Evolutionary conservation across 2,888 invertebrate species (phyloP).

Genomic region (Caradrina clavipalpis): DNA sequence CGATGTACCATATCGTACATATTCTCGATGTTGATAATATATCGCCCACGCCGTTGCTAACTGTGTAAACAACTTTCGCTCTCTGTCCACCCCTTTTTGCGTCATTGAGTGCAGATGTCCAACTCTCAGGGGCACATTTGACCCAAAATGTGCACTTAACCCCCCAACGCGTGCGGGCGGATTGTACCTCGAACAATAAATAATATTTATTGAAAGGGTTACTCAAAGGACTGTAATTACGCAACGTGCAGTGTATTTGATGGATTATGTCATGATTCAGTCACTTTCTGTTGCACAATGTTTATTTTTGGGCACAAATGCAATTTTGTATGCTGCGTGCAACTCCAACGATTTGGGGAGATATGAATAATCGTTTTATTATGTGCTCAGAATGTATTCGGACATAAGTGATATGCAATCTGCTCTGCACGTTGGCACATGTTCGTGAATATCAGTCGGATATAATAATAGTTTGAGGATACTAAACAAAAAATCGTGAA

Average conservation of each 20-base stretch:
- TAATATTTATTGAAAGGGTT: constrained; percentile 73
- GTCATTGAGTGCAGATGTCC: constrained; percentile 77
- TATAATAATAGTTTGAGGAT: constrained; percentile 46
- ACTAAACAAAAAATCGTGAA: constrained; percentile 48
- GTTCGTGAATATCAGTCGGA: constrained; percentile 39
- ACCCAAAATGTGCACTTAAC: constrained; percentile 68
- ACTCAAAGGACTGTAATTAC: constrained; percentile 75
- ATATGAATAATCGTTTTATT: constrained; percentile 61
- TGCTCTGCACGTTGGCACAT: constrained; percentile 38
- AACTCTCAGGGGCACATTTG: constrained; percentile 66
- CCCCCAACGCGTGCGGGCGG: constrained; percentile 71
- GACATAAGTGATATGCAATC: constrained; percentile 47
- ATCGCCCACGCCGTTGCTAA: constrained; percentile 27
- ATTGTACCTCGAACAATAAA: constrained; percentile 67
- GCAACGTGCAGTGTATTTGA: constrained; percentile 72
- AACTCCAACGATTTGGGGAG: constrained; percentile 46
- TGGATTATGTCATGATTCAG: constrained; percentile 67
- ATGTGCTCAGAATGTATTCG: constrained; percentile 47
- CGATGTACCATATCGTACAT: constrained; percentile 16
- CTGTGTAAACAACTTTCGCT: constrained; percentile 68
- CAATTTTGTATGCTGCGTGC: constrained; percentile 54
- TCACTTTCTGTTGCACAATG: constrained; percentile 62
- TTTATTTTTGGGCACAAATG: constrained; percentile 58
- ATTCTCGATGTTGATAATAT: constrained; percentile 35
- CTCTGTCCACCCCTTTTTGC: constrained; percentile 69